Evolutionary conservation across 2,797 vertebrate genomes (phyloP), one percentile per base, ranked within the genome.

Genomic region (Anabacerthia variegaticeps): DNA sequence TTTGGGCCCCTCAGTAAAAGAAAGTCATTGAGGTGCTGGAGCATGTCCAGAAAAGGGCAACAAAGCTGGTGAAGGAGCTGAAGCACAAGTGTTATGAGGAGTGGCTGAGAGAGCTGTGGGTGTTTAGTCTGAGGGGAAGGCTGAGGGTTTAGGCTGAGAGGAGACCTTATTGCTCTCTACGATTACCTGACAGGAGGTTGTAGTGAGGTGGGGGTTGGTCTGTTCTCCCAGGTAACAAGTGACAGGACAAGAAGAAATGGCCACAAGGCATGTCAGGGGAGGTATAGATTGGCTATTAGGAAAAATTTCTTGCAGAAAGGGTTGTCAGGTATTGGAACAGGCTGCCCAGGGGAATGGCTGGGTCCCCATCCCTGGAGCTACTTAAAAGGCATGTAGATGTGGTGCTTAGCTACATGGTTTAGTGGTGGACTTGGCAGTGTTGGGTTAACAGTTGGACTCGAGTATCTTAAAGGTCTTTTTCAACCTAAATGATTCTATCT

Each of bases 191-290:
- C 52, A 36, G 16, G 19, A 58, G 11, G 1, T 10, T 13, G 58
- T 8, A 22, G 19, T 3, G 12, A 48, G 9, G 22, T 36, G 0
- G 1, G 16, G 20, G 20, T 54, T 0, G 0, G 15, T 65, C 59
- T 73, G 34, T 12, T 65, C 12, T 54, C 23, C 27, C 14, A 48
- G 20, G 39, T 24, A 71, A 19, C 14, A 36, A 71, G 27, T 4
- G 11, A 26, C 20, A 81, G 58, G 9, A 36, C 15, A 52, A 48
- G 26, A 65, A 8, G 3, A 65, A 76, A 82, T 23, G 12, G 7
- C 34, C 32, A 54, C 52, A 54, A 48, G 23, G 6, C 2, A 6
- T n/a, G 12, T 10, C 46, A 82, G 23, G 24, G 12, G 30, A 63
- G 13, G 18, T 46, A 51, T n/a, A 76, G 46, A 34, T 12, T n/a